Percentiles rank a stretch among this genome's conserved stretches.
Conservation (phyloP, 2,797 vertebrate genomes). For the Threskiornis aethiopicus region DNA sequence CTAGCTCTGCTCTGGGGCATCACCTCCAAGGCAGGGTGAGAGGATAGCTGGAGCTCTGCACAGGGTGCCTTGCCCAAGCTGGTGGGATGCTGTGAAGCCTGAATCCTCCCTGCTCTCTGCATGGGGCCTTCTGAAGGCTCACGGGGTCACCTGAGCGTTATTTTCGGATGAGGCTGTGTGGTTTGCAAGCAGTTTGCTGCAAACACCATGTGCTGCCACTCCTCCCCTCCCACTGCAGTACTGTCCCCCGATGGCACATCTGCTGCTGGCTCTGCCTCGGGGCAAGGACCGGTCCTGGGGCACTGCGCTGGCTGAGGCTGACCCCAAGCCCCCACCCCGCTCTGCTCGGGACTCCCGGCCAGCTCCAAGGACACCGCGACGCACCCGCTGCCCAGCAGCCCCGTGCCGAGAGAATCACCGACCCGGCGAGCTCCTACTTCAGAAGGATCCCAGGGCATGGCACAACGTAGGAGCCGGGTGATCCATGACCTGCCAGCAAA, state of each 20-base stretch:
- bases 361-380: accelerated
- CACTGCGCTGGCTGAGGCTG: neutral
- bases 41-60: neutral
- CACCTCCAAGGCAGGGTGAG: neutral
- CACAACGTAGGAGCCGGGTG: neutral
- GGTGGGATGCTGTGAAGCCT: neutral
- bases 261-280: neutral
- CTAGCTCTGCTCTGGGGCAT: neutral
- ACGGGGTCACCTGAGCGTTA: neutral
- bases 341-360: neutral
- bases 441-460: accelerated
- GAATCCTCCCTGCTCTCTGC: neutral
- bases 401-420: accelerated
- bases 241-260: neutral
- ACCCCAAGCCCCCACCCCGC: neutral
- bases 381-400: neutral
- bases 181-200: neutral
- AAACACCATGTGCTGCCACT: accelerated
- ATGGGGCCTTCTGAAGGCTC: neutral
- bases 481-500: neutral
- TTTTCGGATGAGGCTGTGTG: neutral
- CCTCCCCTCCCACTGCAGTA: accelerated
- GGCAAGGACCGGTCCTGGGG: neutral
- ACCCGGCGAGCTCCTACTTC: accelerated
- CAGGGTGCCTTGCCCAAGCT: neutral